These are phyloP conservation scores for Hirudinaria manillensis DNA, from an alignment of 2,888 invertebrate genomes.

Conservation along the genomic window DNA sequence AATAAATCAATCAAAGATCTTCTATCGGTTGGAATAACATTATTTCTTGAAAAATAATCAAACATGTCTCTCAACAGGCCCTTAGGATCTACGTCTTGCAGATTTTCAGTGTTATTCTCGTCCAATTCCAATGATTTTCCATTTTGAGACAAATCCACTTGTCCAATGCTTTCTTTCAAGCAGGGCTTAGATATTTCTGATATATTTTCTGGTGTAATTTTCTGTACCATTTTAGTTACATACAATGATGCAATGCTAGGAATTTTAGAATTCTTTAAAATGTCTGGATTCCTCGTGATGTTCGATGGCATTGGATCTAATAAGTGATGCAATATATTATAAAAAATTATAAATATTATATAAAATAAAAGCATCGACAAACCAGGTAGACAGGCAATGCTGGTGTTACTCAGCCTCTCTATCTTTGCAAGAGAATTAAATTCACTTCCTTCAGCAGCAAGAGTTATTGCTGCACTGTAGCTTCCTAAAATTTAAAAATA, in stretches of 20 bases:
- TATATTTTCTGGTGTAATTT: not conserved
- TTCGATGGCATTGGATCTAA: conserved; percentile 48
- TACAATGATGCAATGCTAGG: too few species aligned
- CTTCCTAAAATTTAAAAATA: conserved; percentile 54
- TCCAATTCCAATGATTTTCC: too few species aligned
- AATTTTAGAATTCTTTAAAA: too few species aligned
- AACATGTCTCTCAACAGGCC: too few species aligned
- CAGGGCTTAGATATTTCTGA: not conserved
- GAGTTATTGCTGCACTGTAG: conserved; percentile 71
- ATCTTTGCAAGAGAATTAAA: conserved; percentile 43
- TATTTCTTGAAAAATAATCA: too few species aligned
- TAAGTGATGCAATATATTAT: not conserved
- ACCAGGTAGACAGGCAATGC: conserved; percentile 47
- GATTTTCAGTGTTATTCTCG: too few species aligned
- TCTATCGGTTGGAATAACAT: too few species aligned
- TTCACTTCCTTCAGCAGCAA: conserved; percentile 67
- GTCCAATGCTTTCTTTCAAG: too few species aligned
- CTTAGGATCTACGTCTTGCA: too few species aligned
- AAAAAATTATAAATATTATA: conserved; percentile 34
- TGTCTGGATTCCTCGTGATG: conserved; percentile 34
- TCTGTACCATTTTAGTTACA: too few species aligned
- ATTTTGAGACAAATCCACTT: too few species aligned
- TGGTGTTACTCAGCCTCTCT: conserved; percentile 47
- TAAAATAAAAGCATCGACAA: not conserved
- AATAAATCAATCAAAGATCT: too few species aligned